These are phyloP conservation scores for Lipophrys pholis DNA, from an alignment of 2,113 vertebrate species.

Conservation along the genomic window DNA sequence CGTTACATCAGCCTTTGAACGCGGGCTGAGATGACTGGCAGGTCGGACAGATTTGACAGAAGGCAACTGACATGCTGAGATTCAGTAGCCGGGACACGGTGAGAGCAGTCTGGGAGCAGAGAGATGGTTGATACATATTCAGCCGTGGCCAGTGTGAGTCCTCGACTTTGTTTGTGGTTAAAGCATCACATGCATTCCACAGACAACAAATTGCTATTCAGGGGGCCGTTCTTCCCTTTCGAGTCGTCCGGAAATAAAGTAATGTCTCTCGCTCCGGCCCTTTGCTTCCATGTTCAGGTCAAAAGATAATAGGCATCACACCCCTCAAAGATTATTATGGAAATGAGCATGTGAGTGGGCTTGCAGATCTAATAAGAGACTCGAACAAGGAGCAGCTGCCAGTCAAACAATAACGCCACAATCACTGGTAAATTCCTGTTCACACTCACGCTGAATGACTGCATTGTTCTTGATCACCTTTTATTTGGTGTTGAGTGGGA, in stretches of 20 bases:
- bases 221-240: slow-evolving; percentile 18
- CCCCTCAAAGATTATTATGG: slow-evolving; percentile 64
- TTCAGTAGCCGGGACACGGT: slow-evolving; percentile 18
- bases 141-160: slow-evolving; percentile 16
- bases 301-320: slow-evolving; percentile 44
- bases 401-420: slow-evolving; percentile 40
- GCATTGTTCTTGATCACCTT: not conserved
- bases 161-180: slow-evolving; percentile 21
- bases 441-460: not conserved
- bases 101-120: slow-evolving; percentile 47
- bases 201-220: slow-evolving; percentile 51
- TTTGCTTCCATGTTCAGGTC: slow-evolving; percentile 58
- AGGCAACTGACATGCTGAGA: slow-evolving; percentile 58
- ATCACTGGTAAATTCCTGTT: slow-evolving; percentile 24
- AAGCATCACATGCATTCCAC: slow-evolving; percentile 19
- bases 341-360: slow-evolving; percentile 61
- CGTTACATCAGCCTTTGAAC: slow-evolving; percentile 57
- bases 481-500: not conserved
- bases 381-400: slow-evolving; percentile 68
- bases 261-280: slow-evolving; percentile 52
- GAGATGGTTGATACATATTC: slow-evolving; percentile 57
- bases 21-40: slow-evolving; percentile 55
- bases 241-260: slow-evolving; percentile 32
- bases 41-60: slow-evolving; percentile 64
- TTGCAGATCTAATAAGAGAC: slow-evolving; percentile 61